Conservation (phyloP, 2,113 vertebrate species). For the Pseudopodoces humilis region DNA sequence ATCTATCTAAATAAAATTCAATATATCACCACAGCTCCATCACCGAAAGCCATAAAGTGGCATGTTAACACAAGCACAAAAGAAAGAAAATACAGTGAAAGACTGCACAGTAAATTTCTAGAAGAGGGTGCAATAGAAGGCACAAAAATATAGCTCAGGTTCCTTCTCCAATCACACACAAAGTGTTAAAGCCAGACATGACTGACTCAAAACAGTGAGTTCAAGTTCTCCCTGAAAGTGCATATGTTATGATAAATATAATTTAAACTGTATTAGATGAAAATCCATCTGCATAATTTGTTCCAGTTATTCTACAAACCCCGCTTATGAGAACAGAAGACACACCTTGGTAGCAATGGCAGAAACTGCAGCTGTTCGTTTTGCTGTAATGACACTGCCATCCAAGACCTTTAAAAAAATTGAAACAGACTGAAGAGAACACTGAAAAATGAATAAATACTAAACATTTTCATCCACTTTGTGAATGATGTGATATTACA, state of each 20-base stretch:
- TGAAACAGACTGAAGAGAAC: background rate
- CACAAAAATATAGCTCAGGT: background rate
- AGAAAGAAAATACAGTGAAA: background rate
- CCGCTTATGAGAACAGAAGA: background rate
- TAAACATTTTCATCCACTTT: background rate
- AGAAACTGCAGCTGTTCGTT: slow-evolving; percentile 90
- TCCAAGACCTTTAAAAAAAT: slow-evolving; percentile 82
- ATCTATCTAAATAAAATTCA: background rate
- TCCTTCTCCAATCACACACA: background rate
- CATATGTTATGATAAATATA: background rate
- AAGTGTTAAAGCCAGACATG: background rate
- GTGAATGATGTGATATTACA: background rate
- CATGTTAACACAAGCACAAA: background rate
- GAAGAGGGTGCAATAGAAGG: rapidly evolving
- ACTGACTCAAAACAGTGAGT: background rate
- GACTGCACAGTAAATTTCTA: background rate
- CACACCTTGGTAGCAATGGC: slow-evolving; percentile 94
- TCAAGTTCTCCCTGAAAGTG: background rate
- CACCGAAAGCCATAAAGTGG: background rate
- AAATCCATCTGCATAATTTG: background rate
- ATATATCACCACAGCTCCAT: background rate
- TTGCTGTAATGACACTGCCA: slow-evolving; percentile 88
- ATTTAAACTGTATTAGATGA: background rate
- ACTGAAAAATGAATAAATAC: background rate
- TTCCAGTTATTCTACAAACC: background rate